Evolutionary conservation across 2,113 vertebrate species (phyloP).

Genomic region (Myrmecobius fasciatus): DNA sequence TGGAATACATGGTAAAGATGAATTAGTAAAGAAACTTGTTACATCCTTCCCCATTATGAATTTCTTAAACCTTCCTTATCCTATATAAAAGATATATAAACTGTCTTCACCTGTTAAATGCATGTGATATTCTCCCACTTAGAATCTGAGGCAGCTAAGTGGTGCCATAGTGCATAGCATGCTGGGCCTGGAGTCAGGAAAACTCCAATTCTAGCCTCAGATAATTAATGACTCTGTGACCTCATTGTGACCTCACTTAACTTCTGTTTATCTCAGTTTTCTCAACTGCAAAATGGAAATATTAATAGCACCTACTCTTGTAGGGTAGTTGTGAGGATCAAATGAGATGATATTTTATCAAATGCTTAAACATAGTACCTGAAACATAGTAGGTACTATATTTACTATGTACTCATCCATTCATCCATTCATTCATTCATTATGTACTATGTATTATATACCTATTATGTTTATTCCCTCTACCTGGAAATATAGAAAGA

Average conservation of each 20-base stretch:
- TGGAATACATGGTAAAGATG: constrained; percentile 40
- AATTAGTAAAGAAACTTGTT: constrained; percentile 22
- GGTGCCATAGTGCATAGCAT: neutral
- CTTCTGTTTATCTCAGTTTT: neutral
- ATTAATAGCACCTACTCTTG: neutral
- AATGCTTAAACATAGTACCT: neutral
- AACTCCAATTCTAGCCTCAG: neutral
- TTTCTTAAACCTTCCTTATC: neutral
- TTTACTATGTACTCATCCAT: no score
- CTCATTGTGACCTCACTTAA: neutral
- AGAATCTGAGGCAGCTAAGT: no score
- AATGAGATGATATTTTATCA: neutral
- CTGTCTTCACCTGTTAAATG: neutral
- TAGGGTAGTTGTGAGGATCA: neutral
- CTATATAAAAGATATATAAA: neutral
- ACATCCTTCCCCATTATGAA: neutral
- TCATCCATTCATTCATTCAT: no score
- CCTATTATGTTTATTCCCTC: neutral
- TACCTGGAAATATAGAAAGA: neutral
- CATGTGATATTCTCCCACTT: neutral
- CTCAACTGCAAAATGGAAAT: neutral
- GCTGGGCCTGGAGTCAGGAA: neutral
- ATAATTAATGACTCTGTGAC: neutral
- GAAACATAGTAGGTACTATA: neutral
- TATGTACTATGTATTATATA: no score